Conservation (phyloP, 1,140 invertebrate species). For the Ruditapes philippinarum region DNA sequence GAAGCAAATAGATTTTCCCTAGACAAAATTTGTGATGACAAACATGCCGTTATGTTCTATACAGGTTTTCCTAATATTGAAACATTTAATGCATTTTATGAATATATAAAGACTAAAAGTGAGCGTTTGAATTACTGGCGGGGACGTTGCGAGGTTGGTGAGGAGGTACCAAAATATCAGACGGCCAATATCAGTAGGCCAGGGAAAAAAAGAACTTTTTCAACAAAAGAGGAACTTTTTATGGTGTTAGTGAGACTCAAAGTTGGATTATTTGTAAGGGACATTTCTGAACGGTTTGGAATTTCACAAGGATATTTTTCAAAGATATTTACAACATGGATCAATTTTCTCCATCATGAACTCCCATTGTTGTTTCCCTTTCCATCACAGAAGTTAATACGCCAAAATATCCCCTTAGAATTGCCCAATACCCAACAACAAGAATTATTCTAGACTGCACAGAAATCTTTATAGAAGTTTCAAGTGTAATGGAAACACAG, state of each 20-base stretch:
- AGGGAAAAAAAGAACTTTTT: slow-evolving; percentile 32
- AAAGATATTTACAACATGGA: slow-evolving; percentile 64
- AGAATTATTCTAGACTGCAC: slow-evolving; percentile 66
- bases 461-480: slow-evolving; percentile 62
- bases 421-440: slow-evolving; percentile 51
- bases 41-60: not conserved
- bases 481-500: slow-evolving; percentile 39
- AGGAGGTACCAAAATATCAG: not conserved
- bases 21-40: slow-evolving; percentile 3
- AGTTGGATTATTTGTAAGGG: slow-evolving; percentile 54
- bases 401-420: slow-evolving; percentile 59
- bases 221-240: slow-evolving; percentile 49
- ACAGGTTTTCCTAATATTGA: not conserved
- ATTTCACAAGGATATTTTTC: slow-evolving; percentile 35
- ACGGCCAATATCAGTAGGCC: not conserved
- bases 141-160: not conserved
- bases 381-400: not conserved
- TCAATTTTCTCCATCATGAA: slow-evolving; percentile 36
- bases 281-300: slow-evolving; percentile 49
- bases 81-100: slow-evolving; percentile 13
- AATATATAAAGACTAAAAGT: slow-evolving; percentile 26
- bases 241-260: slow-evolving; percentile 41
- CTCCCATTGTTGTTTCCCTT: slow-evolving; percentile 43
- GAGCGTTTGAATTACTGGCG: slow-evolving; percentile 45
- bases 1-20: not conserved